Evolutionary conservation across 2,888 invertebrate species (phyloP).

Genomic region (Drosophila monieri): DNA sequence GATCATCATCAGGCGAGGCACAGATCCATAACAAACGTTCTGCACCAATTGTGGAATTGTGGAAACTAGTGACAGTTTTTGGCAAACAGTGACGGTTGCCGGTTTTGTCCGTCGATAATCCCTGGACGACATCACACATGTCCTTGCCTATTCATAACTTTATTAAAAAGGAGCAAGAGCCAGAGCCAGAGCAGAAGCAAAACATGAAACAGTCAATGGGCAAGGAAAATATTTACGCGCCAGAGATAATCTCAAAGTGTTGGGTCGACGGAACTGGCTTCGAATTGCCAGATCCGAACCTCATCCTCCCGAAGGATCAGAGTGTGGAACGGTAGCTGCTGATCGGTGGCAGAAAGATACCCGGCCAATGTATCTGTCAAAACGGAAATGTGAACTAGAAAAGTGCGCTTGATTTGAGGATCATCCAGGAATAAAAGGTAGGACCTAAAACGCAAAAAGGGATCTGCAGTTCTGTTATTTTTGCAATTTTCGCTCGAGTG

Average conservation of each 20-base stretch:
- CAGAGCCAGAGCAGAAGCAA: constrained; percentile 27
- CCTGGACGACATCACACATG: constrained; percentile 42
- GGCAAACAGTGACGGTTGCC: constrained; percentile 34
- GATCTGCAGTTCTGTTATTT: constrained; percentile 54
- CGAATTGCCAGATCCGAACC: constrained; percentile 62
- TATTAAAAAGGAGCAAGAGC: constrained; percentile 61
- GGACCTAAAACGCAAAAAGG: constrained; percentile 42
- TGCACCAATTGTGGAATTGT: background rate
- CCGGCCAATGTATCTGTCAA: constrained; percentile 76
- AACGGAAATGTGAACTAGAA: constrained; percentile 69
- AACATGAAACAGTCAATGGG: constrained; percentile 78
- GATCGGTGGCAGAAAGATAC: constrained; percentile 23
- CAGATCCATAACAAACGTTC: constrained; percentile 29
- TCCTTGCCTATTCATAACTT: constrained; percentile 67
- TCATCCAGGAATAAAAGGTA: constrained; percentile 58
- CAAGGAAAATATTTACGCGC: constrained; percentile 81
- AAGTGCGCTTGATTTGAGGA: constrained; percentile 79
- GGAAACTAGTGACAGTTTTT: constrained; percentile 27
- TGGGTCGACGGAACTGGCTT: constrained; percentile 69
- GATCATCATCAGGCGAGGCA: constrained; percentile 43
- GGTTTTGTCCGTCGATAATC: constrained; percentile 55
- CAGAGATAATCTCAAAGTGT: constrained; percentile 80
- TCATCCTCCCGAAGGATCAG: constrained; percentile 17
- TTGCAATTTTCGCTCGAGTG: constrained; percentile 71
- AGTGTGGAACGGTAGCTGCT: constrained; percentile 18